Evolutionary conservation across 2,888 invertebrate genomes (phyloP).

Genomic region (Tribolium freemani): DNA sequence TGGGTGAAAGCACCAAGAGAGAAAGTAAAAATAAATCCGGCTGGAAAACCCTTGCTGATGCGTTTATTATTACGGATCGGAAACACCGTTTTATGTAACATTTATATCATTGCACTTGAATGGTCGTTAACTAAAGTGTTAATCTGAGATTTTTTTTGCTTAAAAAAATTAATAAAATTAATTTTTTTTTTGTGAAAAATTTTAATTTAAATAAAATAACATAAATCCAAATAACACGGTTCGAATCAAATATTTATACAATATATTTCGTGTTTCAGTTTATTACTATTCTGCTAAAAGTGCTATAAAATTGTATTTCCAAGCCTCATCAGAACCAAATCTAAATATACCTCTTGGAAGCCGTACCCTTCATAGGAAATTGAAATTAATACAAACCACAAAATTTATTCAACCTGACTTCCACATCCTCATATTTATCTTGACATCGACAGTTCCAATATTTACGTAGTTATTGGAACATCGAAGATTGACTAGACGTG

Average conservation of each 20-base stretch:
- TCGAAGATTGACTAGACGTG: slow-evolving; percentile 19
- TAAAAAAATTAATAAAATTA: too few species aligned
- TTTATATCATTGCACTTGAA: slow-evolving; percentile 22
- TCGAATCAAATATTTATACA: too few species aligned
- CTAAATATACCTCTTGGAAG: not conserved
- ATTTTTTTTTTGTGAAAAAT: too few species aligned
- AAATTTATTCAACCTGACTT: not conserved
- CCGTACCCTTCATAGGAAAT: not conserved
- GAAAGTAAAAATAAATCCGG: slow-evolving; percentile 30
- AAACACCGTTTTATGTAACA: slow-evolving; percentile 27
- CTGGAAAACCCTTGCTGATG: slow-evolving; percentile 39
- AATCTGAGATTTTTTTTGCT: too few species aligned
- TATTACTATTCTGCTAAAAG: not conserved
- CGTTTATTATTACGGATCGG: slow-evolving; percentile 11
- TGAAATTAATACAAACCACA: not conserved
- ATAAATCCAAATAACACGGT: not conserved
- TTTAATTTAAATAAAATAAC: too few species aligned
- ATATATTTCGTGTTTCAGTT: too few species aligned
- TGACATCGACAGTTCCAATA: slow-evolving; percentile 23
- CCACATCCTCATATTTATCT: not conserved
- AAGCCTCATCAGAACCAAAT: not conserved
- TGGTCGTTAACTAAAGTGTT: not conserved
- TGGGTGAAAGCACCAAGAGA: slow-evolving; percentile 21
- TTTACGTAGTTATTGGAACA: slow-evolving; percentile 30
- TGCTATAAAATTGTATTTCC: not conserved